These are phyloP conservation scores for Sorex araneus DNA, from an alignment of 2,113 vertebrate genomes.

Conservation along the genomic window DNA sequence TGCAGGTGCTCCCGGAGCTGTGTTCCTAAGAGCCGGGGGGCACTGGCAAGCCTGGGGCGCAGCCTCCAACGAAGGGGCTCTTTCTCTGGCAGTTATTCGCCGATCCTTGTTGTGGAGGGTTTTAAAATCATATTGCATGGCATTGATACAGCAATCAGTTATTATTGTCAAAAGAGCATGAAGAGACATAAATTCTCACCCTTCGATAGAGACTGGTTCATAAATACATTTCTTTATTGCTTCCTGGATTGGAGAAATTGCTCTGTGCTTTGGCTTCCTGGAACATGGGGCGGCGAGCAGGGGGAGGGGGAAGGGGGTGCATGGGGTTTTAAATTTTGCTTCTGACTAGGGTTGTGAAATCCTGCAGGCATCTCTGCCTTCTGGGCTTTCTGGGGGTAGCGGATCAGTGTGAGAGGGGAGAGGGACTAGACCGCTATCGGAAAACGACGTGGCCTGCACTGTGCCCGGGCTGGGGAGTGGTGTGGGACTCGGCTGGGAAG, in stretches of 20 bases:
- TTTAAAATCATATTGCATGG: slow-evolving; percentile 78
- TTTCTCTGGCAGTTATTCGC: neutral
- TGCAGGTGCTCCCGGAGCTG: slow-evolving; percentile 62
- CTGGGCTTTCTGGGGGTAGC: neutral
- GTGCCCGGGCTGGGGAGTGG: neutral
- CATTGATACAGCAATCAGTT: slow-evolving; percentile 77
- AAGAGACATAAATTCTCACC: slow-evolving; percentile 81
- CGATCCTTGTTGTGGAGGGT: slow-evolving; percentile 62
- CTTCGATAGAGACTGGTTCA: slow-evolving; percentile 71
- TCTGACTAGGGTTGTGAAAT: slow-evolving; percentile 29
- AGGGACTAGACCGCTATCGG: neutral
- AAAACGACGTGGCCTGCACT: neutral
- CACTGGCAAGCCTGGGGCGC: slow-evolving; percentile 15
- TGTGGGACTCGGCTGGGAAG: neutral
- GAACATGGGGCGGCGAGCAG: neutral
- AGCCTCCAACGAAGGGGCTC: neutral
- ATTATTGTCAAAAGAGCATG: slow-evolving; percentile 82
- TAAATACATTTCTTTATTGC: slow-evolving; percentile 80
- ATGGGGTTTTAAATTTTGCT: slow-evolving; percentile 50
- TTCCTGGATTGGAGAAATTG: slow-evolving; percentile 75
- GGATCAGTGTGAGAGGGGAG: neutral
- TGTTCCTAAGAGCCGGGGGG: slow-evolving; percentile 20
- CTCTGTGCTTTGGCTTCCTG: slow-evolving; percentile 58
- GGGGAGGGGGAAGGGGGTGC: neutral
- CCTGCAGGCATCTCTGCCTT: neutral